Evolutionary conservation across 2,888 invertebrate genomes (phyloP), one percentile per base, ranked within the genome.

Genomic region (Lordiphosa fenestrarum): DNA sequence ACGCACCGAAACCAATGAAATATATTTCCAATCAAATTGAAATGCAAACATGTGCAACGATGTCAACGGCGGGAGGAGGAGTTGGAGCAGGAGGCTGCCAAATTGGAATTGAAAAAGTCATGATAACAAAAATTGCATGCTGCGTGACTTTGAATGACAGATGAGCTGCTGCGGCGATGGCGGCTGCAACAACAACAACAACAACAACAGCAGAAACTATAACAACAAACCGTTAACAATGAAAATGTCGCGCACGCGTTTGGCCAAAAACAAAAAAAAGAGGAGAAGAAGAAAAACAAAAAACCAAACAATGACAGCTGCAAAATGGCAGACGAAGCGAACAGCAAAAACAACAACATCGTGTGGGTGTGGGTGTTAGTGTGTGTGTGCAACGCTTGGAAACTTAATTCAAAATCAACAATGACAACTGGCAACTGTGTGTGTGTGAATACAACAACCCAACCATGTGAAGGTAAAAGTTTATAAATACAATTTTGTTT

Each of bases 21-120:
- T n/a, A n/a, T n/a, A n/a, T n/a, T n/a, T n/a, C 71, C 77, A 78
- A 77, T 77, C 75, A 77, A 81, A 78, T 77, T 81, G 75, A 81
- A 77, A 77, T 81, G 75, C 78, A 73, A 82, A 75, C 75, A 81
- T 70, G 74, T 70, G 63, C 64, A 63, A 52, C 64, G 64, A 57
- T 64, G 64, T 64, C 57, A 47, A 30, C 40, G 38, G 46, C 51
- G 39, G 55, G 63, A 52, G 15, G 15, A 15, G 46, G 41, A 10
- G 36, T 30, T 42, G 53, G 48, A 47, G 15, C 37, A 41, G 48
- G 38, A 46, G 3, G 56, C 57, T 62, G 72, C 70, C 73, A 50
- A 71, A 80, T 73, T 69, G 81, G 51, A 73, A 78, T 81, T 74
- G 81, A 66, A 74, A 78, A 75, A 73, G 75, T 73, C 69, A 82